Conservation (phyloP, 1,140 invertebrate species). For the Eumeta japonica region DNA sequence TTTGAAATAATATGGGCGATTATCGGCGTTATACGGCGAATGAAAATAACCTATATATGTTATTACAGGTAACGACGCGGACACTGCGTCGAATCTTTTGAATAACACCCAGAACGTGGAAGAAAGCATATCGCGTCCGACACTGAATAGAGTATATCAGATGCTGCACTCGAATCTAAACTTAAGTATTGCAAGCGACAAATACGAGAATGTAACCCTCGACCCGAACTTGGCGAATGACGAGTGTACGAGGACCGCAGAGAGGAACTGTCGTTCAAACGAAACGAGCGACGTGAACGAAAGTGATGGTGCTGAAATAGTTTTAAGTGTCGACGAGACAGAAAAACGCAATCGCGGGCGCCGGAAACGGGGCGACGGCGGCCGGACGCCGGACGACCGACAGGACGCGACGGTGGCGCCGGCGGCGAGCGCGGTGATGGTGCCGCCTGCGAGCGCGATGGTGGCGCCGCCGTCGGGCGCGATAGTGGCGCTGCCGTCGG, state of each 20-base stretch:
- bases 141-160: conserved; percentile 42
- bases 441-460: no score
- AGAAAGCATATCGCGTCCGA: conserved; percentile 22
- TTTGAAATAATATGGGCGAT: no score
- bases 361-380: no score
- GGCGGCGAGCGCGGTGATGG: no score
- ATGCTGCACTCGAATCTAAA: conserved; percentile 32
- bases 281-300: background rate
- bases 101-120: conserved; percentile 19
- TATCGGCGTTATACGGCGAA: no score
- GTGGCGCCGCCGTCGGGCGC: no score
- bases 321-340: background rate
- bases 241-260: background rate
- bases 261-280: background rate
- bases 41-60: conserved; percentile 12
- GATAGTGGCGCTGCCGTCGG: no score
- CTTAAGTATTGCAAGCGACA: conserved; percentile 16
- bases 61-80: conserved; percentile 36
- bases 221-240: background rate
- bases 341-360: background rate
- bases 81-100: conserved; percentile 22
- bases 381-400: no score
- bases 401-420: no score
- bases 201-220: background rate
- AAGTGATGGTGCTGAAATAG: background rate